phyloP scores from a whole-genome alignment of 2,888 invertebrate genomes.

The Drosophila affinis region DNA sequence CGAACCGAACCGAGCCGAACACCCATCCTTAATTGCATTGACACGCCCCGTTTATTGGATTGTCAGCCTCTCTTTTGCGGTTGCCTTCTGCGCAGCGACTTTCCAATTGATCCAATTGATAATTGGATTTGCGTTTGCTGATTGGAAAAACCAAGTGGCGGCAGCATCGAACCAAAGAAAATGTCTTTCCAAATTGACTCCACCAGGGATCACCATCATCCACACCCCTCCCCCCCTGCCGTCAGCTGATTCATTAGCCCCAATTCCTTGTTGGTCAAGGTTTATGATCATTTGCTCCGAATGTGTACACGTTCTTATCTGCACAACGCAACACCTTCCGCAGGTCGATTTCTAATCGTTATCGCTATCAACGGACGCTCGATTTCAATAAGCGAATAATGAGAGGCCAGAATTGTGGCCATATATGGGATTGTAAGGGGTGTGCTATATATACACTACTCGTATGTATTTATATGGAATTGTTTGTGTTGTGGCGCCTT shows the following conservation, averaged over 20 bases:
- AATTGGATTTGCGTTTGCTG: conserved; percentile 50
- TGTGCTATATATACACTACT: too few species aligned
- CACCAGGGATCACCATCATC: not conserved
- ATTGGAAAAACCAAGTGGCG: conserved; percentile 34
- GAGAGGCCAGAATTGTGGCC: conserved; percentile 11
- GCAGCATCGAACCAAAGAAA: conserved; percentile 19
- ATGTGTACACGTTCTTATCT: conserved; percentile 56
- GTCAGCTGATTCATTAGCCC: conserved; percentile 62
- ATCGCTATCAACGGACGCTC: conserved; percentile 4
- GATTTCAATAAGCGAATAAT: conserved; percentile 34
- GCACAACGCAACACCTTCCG: conserved; percentile 29
- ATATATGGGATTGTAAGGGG: conserved; percentile 11
- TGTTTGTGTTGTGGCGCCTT: conserved; percentile 19
- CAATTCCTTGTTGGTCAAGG: conserved; percentile 70
- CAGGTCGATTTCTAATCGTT: conserved; percentile 27
- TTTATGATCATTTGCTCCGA: conserved; percentile 33
- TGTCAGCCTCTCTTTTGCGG: conserved; percentile 41
- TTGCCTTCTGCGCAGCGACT: conserved; percentile 45
- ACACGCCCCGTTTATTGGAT: conserved; percentile 70
- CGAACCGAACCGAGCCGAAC: conserved; percentile 24
- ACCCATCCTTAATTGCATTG: conserved; percentile 57
- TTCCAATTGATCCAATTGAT: conserved; percentile 73
- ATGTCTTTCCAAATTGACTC: conserved; percentile 44
- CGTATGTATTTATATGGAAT: not conserved
- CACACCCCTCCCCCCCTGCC: conserved; percentile 19